Conservation (phyloP, 2,888 invertebrate species). For the Nomada hirtipes region DNA sequence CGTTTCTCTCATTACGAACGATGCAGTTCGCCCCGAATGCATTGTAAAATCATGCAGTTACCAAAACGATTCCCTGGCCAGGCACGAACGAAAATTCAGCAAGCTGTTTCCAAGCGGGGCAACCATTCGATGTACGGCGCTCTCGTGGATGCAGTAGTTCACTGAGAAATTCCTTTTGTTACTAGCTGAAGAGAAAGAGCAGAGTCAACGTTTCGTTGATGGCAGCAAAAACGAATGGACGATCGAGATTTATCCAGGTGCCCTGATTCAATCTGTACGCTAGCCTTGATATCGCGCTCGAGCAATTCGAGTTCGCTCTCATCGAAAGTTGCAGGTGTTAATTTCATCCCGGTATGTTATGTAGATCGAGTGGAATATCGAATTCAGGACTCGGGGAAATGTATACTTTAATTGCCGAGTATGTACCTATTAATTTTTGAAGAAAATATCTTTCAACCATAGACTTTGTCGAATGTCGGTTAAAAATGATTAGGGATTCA, state of each 20-base stretch:
- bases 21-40: background rate
- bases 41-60: background rate
- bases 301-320: constrained; percentile 59
- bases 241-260: constrained; percentile 32
- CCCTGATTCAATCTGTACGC: constrained; percentile 41
- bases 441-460: no score
- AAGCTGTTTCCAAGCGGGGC: background rate
- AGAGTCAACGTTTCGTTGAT: background rate
- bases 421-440: no score
- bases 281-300: constrained; percentile 32
- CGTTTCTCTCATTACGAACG: constrained; percentile 22
- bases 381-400: no score
- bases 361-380: background rate
- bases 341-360: constrained; percentile 34
- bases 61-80: background rate
- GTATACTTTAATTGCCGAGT: no score
- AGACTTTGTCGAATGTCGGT: no score
- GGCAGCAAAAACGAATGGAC: constrained; percentile 21
- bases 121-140: constrained; percentile 21
- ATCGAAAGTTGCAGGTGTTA: constrained; percentile 62
- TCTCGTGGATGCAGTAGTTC: constrained; percentile 17
- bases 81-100: no score
- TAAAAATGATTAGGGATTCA: no score
- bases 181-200: background rate
- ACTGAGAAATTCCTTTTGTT: constrained; percentile 25